phyloP scores from a whole-genome alignment of 2,113 vertebrate genomes.

The Lucifuga dentata region DNA sequence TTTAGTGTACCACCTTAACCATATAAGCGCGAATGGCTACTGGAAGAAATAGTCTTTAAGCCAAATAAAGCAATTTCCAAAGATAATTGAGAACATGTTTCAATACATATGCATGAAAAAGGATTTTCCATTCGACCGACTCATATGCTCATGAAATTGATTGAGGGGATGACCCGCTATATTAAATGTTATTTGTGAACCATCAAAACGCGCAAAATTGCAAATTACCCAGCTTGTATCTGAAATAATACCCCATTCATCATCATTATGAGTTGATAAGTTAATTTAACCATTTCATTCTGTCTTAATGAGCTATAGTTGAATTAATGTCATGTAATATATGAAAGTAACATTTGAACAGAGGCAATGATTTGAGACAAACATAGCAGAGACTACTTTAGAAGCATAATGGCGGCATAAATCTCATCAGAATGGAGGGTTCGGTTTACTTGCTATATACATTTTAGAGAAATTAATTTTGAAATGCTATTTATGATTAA shows the following conservation, averaged over 20 bases:
- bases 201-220: slow-evolving; percentile 99
- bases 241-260: slow-evolving; percentile 99
- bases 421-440: slow-evolving; percentile 92
- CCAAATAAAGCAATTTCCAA: slow-evolving; percentile 99
- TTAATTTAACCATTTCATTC: slow-evolving; percentile 99
- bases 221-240: slow-evolving; percentile 99
- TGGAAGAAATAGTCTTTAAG: slow-evolving; percentile 88
- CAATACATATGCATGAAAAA: slow-evolving; percentile 99
- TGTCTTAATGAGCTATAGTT: slow-evolving; percentile 99
- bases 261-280: slow-evolving; percentile 99
- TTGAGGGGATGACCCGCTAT: slow-evolving; percentile 99
- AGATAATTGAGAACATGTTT: slow-evolving; percentile 99
- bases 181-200: slow-evolving; percentile 99
- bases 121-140: slow-evolving; percentile 92
- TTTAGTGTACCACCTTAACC: slow-evolving; percentile 72
- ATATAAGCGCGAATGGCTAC: slow-evolving; percentile 81
- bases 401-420: slow-evolving; percentile 94
- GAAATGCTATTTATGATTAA: neutral
- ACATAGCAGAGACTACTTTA: slow-evolving; percentile 95
- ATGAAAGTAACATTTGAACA: slow-evolving; percentile 99
- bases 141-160: slow-evolving; percentile 97
- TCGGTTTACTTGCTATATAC: slow-evolving; percentile 82
- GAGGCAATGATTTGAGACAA: slow-evolving; percentile 99
- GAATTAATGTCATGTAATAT: slow-evolving; percentile 99
- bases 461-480: slow-evolving; percentile 57